Percentiles rank a stretch among this genome's conserved stretches.
phyloP scores from a whole-genome alignment of 2,113 vertebrate genomes.

The Boulengeromyrus knoepffleri region DNA sequence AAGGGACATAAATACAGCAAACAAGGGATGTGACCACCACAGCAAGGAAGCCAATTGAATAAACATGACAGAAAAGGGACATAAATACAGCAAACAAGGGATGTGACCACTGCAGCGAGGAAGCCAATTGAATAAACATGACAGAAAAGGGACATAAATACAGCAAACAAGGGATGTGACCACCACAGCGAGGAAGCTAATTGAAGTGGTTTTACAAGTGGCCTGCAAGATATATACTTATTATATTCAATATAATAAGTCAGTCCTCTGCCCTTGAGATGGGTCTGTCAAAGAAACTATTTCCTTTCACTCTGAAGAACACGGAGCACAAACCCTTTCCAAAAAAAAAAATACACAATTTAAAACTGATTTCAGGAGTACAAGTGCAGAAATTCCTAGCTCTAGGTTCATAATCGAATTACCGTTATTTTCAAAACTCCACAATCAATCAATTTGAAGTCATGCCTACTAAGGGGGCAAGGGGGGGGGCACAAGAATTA shows the following conservation, averaged over 20 bases:
- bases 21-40: no score
- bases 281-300: conserved; percentile 32
- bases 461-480: background rate
- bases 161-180: conserved; percentile 27
- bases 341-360: conserved; percentile 12
- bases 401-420: conserved; percentile 17
- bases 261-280: conserved; percentile 56
- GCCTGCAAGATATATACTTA: conserved; percentile 39
- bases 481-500: background rate
- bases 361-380: conserved; percentile 25
- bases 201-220: conserved; percentile 49
- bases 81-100: conserved; percentile 27
- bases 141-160: conserved; percentile 33
- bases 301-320: conserved; percentile 38
- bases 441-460: conserved; percentile 16
- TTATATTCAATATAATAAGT: conserved; percentile 49
- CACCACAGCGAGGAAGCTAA: conserved; percentile 41
- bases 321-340: conserved; percentile 14
- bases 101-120: conserved; percentile 34
- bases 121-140: background rate
- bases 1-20: no score
- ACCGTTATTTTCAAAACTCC: conserved; percentile 5
- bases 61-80: conserved; percentile 22
- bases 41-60: background rate
- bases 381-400: conserved; percentile 12